A percentile compares a stretch with the other conserved stretches of the same genome.
Conservation (phyloP, 2,888 invertebrate genomes). For the Aricia artaxerxes region DNA sequence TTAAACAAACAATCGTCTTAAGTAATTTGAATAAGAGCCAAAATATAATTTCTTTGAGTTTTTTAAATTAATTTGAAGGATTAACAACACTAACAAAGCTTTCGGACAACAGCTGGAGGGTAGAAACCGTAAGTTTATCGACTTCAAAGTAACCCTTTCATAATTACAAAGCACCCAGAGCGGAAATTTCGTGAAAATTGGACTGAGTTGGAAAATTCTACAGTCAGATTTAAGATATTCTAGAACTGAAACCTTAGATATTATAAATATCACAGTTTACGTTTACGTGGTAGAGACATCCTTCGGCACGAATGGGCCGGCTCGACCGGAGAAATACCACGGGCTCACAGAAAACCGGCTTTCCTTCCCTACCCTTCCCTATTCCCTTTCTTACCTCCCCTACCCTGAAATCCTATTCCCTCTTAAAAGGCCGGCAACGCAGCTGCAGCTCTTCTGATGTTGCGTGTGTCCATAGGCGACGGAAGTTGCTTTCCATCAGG, state of each 20-base stretch:
- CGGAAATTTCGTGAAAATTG: constrained; percentile 12
- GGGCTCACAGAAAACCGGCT: too few relatives aligned
- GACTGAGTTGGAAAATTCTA: neutral
- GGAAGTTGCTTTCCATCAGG: too few relatives aligned
- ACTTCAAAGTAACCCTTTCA: constrained; percentile 20
- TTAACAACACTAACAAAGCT: constrained; percentile 21
- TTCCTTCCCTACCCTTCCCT: too few relatives aligned
- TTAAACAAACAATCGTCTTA: neutral
- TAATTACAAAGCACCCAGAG: neutral
- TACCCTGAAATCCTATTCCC: too few relatives aligned
- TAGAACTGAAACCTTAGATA: neutral
- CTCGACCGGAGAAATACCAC: too few relatives aligned
- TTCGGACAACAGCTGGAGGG: constrained; percentile 24
- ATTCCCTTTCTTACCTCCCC: too few relatives aligned
- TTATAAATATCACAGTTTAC: too few relatives aligned
- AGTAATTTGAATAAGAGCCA: neutral
- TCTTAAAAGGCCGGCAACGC: too few relatives aligned
- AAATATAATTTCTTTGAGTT: neutral
- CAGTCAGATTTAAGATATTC: neutral
- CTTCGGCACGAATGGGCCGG: too few relatives aligned
- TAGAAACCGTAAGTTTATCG: constrained; percentile 10
- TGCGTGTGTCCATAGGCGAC: too few relatives aligned
- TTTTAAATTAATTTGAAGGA: neutral
- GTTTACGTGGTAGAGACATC: too few relatives aligned
- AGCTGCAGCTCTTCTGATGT: too few relatives aligned